phyloP scores from a whole-genome alignment of 2,113 vertebrate species.

The Chaetorhynchus papuensis region DNA sequence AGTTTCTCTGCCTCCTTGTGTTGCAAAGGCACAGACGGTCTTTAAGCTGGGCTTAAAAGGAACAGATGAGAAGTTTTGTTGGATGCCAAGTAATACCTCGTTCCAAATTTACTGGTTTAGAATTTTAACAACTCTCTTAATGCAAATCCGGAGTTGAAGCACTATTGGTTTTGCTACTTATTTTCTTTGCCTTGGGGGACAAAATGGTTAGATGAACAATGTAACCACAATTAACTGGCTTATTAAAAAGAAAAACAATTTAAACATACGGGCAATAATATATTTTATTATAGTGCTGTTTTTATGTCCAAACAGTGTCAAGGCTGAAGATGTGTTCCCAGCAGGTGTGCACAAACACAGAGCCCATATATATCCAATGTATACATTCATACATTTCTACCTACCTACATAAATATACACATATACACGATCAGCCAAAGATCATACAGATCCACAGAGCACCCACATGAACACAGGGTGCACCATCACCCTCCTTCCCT shows the following conservation, averaged over 20 bases:
- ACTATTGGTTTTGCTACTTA: neutral
- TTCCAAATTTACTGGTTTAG: neutral
- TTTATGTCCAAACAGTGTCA: neutral
- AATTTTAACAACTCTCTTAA: neutral
- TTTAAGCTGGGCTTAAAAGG: neutral
- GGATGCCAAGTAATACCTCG: neutral
- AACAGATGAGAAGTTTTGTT: neutral
- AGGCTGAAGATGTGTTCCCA: neutral
- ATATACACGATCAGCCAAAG: neutral
- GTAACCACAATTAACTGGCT: neutral
- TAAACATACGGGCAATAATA: neutral
- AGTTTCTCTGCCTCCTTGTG: neutral
- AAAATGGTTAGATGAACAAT: rapidly evolving
- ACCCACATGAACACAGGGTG: neutral
- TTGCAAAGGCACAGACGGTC: neutral
- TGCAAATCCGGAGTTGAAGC: neutral
- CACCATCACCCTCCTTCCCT: neutral
- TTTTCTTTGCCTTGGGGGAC: neutral
- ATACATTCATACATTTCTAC: neutral
- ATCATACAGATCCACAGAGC: neutral
- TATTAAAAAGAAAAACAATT: neutral
- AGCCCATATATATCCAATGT: neutral
- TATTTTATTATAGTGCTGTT: neutral
- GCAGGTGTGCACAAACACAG: neutral
- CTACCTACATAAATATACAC: neutral